A percentile compares a stretch with the other conserved stretches of the same genome.
These are phyloP conservation scores for Muscicapa comitata DNA, from an alignment of 2,797 vertebrate genomes.

Conservation along the genomic window DNA sequence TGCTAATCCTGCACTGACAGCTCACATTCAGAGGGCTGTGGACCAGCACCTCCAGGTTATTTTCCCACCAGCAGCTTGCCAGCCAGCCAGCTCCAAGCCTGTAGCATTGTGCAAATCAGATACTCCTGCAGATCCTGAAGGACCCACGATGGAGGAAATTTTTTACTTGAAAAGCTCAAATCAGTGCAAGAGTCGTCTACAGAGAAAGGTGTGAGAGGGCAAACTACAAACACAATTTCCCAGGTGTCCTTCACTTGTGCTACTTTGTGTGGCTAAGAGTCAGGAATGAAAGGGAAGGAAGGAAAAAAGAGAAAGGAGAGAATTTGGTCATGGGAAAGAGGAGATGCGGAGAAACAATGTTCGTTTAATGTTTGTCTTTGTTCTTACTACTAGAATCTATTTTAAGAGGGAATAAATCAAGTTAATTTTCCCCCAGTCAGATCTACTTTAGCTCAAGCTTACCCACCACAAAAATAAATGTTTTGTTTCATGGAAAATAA, in stretches of 20 bases:
- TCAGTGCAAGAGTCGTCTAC: background rate
- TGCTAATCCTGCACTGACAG: background rate
- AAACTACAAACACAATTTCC: background rate
- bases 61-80: background rate
- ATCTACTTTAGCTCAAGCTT: background rate
- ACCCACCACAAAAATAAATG: background rate
- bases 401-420: background rate
- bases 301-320: background rate
- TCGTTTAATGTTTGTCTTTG: background rate
- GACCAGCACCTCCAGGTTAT: background rate
- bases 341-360: background rate
- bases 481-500: background rate
- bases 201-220: background rate
- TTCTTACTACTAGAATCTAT: background rate
- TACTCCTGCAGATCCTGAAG: rapidly evolving
- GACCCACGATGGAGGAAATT: background rate
- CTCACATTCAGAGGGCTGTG: background rate
- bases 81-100: background rate
- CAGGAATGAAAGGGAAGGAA: background rate
- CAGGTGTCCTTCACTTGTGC: rapidly evolving
- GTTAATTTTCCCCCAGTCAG: background rate
- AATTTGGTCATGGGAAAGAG: background rate
- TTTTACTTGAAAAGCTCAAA: background rate
- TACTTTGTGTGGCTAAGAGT: background rate
- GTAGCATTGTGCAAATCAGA: rapidly evolving